Evolutionary conservation across 2,797 vertebrate species (phyloP).

Genomic region (Bucorvus abyssinicus): DNA sequence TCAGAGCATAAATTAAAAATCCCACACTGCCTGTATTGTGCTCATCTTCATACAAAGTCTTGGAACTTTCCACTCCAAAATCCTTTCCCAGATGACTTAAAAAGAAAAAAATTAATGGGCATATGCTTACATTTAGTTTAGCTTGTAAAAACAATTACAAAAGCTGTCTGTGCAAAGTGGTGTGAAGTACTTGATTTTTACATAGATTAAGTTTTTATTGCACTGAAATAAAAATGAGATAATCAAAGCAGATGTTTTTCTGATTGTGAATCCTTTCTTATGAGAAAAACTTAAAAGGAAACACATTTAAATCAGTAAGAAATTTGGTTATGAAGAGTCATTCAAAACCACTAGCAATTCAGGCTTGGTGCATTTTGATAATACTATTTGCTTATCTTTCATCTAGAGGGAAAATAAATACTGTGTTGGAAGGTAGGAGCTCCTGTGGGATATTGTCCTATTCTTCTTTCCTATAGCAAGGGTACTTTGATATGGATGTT

Average conservation of each 20-base stretch:
- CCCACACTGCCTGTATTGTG: neutral
- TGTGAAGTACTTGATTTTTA: neutral
- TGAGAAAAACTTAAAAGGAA: neutral
- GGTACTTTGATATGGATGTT: neutral
- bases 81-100: neutral
- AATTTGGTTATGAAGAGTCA: neutral
- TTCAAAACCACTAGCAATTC: neutral
- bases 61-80: neutral
- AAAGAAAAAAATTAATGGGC: neutral
- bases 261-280: neutral
- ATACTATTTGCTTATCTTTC: neutral
- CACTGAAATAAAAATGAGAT: neutral
- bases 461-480: neutral
- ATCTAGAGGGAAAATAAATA: neutral
- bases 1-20: neutral
- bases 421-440: neutral
- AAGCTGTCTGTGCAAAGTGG: neutral
- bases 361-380: neutral
- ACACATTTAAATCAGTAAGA: neutral
- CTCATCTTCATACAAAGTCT: neutral
- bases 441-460: neutral
- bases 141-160: neutral
- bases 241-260: neutral
- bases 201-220: neutral
- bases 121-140: neutral